Evolutionary conservation across 2,797 vertebrate species (phyloP), one percentile per base, ranked within the genome.

Genomic region (Aldrovandia affinis): DNA sequence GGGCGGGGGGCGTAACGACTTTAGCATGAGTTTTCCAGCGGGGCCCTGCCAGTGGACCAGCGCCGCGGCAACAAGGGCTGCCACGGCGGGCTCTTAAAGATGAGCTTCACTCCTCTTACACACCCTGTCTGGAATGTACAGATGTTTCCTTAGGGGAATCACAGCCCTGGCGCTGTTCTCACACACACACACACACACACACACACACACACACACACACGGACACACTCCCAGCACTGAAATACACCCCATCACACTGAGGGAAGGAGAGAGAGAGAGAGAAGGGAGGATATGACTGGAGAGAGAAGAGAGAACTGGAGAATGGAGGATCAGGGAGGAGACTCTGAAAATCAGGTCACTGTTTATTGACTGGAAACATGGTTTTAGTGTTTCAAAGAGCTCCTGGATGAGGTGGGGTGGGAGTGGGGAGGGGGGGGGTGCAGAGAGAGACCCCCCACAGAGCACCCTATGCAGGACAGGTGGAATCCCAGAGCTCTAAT

Each of bases 71-170:
- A 91, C 89, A 90, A 89, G 92, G 92, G 92, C 93, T 90, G 91
- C 90, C 90, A 91, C 92, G 90, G 93, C 92, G 93, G 94, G 92
- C 91, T 90, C 92, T 89, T 91, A 92, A 59, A 92, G 90, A 92
- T 93, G 91, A 91, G 92, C 94, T 94, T 94, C 92, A 91, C 93
- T 94, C 92, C 93, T 90, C 94, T 97, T 97, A 97, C 96, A 95
- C 92, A 97, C 96, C 92, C 90, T 73, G 95, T 96, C 96, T 97
- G 97, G 97, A 98, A 98, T 98, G 97, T 96, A 95, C 97, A 97
- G 97, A 97, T 97, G 96, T 97, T 97, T 97, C 96, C 96, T 96
- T 96, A 86, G 90, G 96, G 96, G 96, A 95, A 89, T 88, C 77
- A 65, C 84, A 87, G 92, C 90, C 91, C 90, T 92, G 33, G 70